phyloP scores from a whole-genome alignment of 2,888 invertebrate genomes.

The Hydroisotoma schaefferi region DNA sequence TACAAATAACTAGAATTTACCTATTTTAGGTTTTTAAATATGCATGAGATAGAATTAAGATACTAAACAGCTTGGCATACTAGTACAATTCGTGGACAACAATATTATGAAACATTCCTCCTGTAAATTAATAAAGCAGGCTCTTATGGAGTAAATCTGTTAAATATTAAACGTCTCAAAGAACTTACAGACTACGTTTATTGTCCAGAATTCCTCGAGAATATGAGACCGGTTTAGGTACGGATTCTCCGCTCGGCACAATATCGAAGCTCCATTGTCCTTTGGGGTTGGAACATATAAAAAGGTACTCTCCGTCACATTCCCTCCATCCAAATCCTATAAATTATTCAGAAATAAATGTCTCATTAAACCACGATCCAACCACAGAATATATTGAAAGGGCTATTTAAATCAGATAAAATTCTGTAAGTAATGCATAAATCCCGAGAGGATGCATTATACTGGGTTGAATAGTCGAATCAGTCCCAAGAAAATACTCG shows the following conservation, averaged over 20 bases:
- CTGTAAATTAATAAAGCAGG: no score
- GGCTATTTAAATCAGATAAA: background rate
- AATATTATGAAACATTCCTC: no score
- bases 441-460: no score
- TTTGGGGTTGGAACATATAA: constrained; percentile 77
- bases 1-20: no score
- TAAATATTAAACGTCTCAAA: no score
- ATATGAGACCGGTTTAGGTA: constrained; percentile 71
- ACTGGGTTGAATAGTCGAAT: background rate
- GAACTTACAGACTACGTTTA: constrained; percentile 83
- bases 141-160: no score
- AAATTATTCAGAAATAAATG: background rate
- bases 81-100: no score
- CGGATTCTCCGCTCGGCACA: constrained; percentile 84
- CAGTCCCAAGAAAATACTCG: background rate
- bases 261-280: constrained; percentile 84
- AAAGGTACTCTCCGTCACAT: constrained; percentile 74
- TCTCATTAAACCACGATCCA: background rate
- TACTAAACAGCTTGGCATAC: no score
- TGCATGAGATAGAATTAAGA: no score
- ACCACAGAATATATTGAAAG: background rate
- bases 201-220: constrained; percentile 80
- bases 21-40: no score
- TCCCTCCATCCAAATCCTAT: constrained; percentile 76
- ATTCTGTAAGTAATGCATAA: background rate